Base-by-base conservation (phyloP, 2,113 vertebrate species). In the Siniperca knerii region DNA sequence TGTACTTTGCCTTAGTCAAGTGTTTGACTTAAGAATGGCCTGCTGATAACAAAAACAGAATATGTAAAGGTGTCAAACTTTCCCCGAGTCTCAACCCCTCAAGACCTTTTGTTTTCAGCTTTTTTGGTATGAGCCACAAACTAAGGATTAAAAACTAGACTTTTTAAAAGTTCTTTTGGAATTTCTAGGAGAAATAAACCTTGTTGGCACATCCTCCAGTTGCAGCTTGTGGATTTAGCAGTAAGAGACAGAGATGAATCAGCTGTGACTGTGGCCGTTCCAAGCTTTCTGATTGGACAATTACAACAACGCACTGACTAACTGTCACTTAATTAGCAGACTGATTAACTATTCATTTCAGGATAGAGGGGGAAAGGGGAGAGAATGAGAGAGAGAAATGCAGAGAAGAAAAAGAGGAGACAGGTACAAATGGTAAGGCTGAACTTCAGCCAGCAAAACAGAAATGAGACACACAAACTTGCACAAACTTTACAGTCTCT, bases 221-320 rank as follows among this genome's bases (percentile, higher is more conserved):
- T 92, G 91, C 92, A 92, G 93, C 88, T 92, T 93, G 91, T 85
- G 78, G 90, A 92, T 88, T 91, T 89, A 91, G 82, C 89, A 85
- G 89, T 88, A 79, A 81, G 91, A 92, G 88, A 84, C 54, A 76
- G 86, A 92, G 89, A 92, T 91, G 91, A 92, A 94, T 95, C 92
- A 93, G 93, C 92, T 93, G 94, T 91, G 92, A 92, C 88, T 84
- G 86, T 68, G 89, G 77, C 84, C 7, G 83, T 92, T 94, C 94
- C 94, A 94, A 92, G 91, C 92, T 90, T 91, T 93, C 92, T 93
- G 93, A 95, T 93, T 94, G 93, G 93, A 94, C 93, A 95, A 94
- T 94, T 94, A 95, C 85, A 86, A 89, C 90, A 88, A 92, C 82
- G 85, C 85, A 77, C 83, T 71, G 71, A 80, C 86, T 89, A 79